Conservation (phyloP, 2,797 vertebrate genomes). For the Sebastes elongatus region DNA sequence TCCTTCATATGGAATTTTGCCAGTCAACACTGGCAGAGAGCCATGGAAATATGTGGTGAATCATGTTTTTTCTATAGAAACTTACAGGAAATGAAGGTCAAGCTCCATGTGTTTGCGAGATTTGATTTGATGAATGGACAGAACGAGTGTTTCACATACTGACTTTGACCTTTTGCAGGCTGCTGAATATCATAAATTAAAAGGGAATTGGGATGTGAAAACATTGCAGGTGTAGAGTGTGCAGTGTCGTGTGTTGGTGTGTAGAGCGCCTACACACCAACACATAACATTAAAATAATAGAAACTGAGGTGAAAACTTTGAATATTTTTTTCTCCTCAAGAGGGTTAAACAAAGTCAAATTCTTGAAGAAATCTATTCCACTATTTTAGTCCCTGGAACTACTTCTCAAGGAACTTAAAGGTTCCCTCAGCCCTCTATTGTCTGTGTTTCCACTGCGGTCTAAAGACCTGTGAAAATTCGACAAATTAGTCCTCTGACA, state of each 20-base stretch:
- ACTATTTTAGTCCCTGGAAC: no score
- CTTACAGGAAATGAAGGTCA: conserved; percentile 42
- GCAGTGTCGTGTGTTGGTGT: background rate
- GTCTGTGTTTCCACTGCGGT: no score
- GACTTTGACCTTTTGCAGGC: conserved; percentile 38
- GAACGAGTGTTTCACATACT: conserved; percentile 20
- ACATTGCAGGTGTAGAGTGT: background rate
- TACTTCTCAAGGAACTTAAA: no score
- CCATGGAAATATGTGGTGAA: conserved; percentile 6
- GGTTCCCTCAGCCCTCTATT: no score
- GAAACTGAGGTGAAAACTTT: background rate
- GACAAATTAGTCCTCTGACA: no score
- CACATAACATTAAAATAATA: background rate
- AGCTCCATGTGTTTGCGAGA: conserved; percentile 28
- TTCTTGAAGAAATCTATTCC: background rate
- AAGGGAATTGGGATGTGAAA: background rate
- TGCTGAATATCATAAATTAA: conserved; percentile 32
- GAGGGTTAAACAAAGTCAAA: background rate
- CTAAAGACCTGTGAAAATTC: no score
- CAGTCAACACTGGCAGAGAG: conserved; percentile 1
- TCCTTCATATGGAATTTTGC: background rate
- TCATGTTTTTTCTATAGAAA: conserved; percentile 2
- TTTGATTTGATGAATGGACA: conserved; percentile 49
- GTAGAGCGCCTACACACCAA: background rate
- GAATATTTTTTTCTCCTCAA: background rate